Evolutionary conservation across 2,113 vertebrate species (phyloP), one percentile per base, ranked within the genome.

Genomic region (Melanocharis versteri): DNA sequence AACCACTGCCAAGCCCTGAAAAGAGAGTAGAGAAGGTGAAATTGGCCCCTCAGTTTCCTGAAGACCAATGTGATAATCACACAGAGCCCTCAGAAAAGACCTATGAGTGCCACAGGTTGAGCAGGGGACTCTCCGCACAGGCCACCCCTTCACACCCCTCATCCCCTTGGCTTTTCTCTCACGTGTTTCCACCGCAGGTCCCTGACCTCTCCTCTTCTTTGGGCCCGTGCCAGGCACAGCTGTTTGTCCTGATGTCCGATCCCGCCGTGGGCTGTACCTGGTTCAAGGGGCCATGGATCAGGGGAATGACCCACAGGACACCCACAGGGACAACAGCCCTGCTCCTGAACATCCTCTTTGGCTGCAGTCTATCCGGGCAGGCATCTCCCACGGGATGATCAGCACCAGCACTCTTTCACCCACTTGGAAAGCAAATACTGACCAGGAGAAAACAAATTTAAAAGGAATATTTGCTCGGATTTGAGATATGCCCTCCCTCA

Each of bases 41-140:
- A 86, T 15, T 30, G 19, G 27, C 20, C 45, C 39, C 39, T 71
- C 58, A 7, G 0, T 68, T 79, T 80, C 64, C 62, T 42, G 39
- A 45, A 47, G 20, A 60, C 24, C 11, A 28, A 18, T 0, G 3
- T 40, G 45, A 53, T 18, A 69, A 65, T 12, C 3, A 2, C 6
- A 17, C 5, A 8, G 42, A 57, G 47, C 45, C 40, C 50, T 66
- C 48, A 26, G 58, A 26, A 31, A 62, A 71, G 27, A 24, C 4
- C 47, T 33, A 1, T 30, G 26, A 30, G 45, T 33, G 44, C 35
- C 45, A 42, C 31, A 33, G 0, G 0, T 1, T 15, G 30, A 76
- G 48, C 33, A 31, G 1, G 15, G 50, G 61, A 56, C 58, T 42
- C 4, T 1, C 15, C 9, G 37, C 22, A 57, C 22, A 33, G 28